Percentiles rank a stretch among this genome's conserved stretches.
Conservation (phyloP, 2,888 invertebrate species). For the Podabrus alpinus region DNA sequence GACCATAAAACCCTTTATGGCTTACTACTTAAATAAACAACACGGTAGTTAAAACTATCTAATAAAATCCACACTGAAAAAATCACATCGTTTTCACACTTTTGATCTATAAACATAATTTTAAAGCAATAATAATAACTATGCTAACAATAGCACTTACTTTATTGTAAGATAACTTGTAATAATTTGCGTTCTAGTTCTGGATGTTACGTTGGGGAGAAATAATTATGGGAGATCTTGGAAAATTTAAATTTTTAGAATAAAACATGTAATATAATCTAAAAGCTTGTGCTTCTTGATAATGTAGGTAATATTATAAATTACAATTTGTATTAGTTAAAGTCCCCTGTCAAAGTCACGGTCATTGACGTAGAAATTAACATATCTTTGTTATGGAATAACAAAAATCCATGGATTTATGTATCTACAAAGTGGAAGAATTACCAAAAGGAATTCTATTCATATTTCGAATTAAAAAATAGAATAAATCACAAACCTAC, state of each 20-base stretch:
- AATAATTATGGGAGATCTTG: too few species aligned
- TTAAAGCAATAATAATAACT: not conserved
- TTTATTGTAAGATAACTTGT: too few species aligned
- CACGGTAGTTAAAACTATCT: not conserved
- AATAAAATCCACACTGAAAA: not conserved
- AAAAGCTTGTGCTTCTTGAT: not conserved
- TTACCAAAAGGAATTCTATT: not conserved
- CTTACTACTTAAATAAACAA: conserved; percentile 4
- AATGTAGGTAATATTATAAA: not conserved
- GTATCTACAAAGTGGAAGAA: not conserved
- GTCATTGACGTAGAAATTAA: not conserved
- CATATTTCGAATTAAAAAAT: not conserved
- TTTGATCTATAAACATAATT: not conserved
- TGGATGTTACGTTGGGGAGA: too few species aligned
- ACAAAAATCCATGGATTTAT: not conserved
- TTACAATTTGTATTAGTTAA: not conserved
- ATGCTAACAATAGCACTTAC: too few species aligned
- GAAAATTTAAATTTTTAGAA: not conserved
- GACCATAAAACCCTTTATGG: conserved; percentile 2
- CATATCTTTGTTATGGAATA: not conserved
- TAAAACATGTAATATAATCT: not conserved
- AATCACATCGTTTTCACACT: not conserved
- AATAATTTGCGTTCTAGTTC: too few species aligned
- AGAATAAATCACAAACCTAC: not conserved
- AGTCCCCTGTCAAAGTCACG: not conserved